Conservation (phyloP, 1,140 invertebrate genomes). For the Bombus impatiens region DNA sequence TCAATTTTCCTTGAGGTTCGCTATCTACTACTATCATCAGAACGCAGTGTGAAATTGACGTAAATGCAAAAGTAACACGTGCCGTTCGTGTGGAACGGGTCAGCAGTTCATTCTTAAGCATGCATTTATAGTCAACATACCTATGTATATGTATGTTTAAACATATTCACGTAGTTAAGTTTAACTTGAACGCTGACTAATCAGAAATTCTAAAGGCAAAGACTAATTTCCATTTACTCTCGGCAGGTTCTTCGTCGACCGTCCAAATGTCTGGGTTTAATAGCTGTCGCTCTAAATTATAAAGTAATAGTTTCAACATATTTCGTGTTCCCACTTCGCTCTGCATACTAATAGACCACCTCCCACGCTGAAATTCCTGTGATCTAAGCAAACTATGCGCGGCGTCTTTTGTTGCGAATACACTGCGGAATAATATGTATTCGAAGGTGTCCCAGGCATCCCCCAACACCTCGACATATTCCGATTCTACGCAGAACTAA, state of each 20-base stretch:
- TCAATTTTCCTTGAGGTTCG: too few species aligned
- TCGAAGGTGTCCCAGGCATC: constrained; percentile 8
- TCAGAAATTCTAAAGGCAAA: not conserved
- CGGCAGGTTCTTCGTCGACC: not conserved
- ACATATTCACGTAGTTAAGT: not conserved
- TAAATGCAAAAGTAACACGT: too few species aligned
- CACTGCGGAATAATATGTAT: not conserved
- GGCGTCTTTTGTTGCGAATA: constrained; percentile 21
- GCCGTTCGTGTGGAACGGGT: too few species aligned
- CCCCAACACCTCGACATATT: not conserved
- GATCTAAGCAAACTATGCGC: constrained; percentile 36
- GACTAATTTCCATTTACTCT: constrained; percentile 9
- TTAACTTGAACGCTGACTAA: not conserved
- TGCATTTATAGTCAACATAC: not conserved
- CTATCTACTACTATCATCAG: too few species aligned
- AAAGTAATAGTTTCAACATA: constrained; percentile 21
- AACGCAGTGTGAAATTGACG: too few species aligned
- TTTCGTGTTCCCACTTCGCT: constrained; percentile 24
- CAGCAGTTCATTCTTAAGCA: not conserved
- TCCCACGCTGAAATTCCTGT: constrained; percentile 11
- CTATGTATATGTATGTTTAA: not conserved
- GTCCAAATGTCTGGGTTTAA: not conserved
- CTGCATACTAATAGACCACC: not conserved
- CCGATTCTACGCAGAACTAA: not conserved
- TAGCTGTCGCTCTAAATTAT: not conserved